phyloP scores from a whole-genome alignment of 2,888 invertebrate genomes.

The Lasioglossum vierecki region DNA sequence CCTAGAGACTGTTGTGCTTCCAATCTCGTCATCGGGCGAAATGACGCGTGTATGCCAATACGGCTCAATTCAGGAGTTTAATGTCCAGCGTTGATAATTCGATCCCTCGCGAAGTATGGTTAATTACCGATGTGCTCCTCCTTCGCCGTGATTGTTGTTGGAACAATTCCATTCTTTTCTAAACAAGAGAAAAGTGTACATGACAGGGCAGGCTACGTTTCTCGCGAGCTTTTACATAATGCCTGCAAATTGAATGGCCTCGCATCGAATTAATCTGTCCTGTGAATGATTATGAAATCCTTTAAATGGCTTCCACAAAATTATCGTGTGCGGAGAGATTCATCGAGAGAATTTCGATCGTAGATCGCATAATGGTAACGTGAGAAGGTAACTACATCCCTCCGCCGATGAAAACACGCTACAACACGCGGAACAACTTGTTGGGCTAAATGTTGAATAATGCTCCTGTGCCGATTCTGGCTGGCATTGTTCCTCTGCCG shows the following conservation, averaged over 20 bases:
- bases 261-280: constrained; percentile 21
- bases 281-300: neutral
- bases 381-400: constrained; percentile 13
- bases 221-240: constrained; percentile 26
- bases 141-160: neutral
- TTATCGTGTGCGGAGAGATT: constrained; percentile 10
- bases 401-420: constrained; percentile 22
- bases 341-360: constrained; percentile 16
- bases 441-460: constrained; percentile 34
- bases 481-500: constrained; percentile 31
- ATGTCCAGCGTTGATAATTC: constrained; percentile 2
- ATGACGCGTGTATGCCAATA: neutral
- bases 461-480: constrained; percentile 13
- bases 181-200: neutral
- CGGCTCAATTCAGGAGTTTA: neutral
- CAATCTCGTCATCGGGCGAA: neutral
- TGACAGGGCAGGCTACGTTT: neutral
- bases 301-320: neutral
- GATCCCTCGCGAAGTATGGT: neutral
- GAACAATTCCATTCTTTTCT: neutral
- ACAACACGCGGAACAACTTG: neutral
- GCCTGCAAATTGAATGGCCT: neutral
- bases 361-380: constrained; percentile 3
- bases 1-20: constrained; percentile 4
- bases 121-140: constrained; percentile 1